Base-by-base conservation (phyloP, 53 echinoderm and acorn worm genomes). In the Henricia sp. region DNA sequence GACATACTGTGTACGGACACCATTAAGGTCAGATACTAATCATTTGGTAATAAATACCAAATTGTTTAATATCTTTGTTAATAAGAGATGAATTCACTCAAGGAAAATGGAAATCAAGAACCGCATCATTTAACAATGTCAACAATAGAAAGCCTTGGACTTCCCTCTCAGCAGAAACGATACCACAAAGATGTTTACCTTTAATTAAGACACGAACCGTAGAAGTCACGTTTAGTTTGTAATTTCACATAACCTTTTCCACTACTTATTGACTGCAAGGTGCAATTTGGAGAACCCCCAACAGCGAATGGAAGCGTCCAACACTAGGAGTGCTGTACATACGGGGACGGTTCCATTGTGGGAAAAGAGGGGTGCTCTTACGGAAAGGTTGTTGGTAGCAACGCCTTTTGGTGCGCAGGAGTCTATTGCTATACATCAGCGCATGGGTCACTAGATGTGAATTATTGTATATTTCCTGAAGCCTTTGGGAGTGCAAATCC, bases 171-270 rank as follows among this genome's bases (percentile, higher is more conserved):
- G 9, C 34, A 14, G 32, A 32, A 37, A 1, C 19, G 4, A n/a
- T 66, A 66, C 37, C 9, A 58, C 1, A 19, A 44, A 26, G 9
- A 12, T 77, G 77, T 77, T 77, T 60, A 43, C 77, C 60, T 77
- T 77, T 60, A 77, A 77, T 77, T 60, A 60, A 60, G 62, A 58
- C 19, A 58, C 29, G 30, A 59, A 35, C 38, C 34, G 28, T 25
- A 13, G 8, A 1, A 34, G 60, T 42, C 43, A 42, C 77, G 60
- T 77, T 28, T 64, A 19, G 25, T n/a, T 64, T 56, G 77, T 60
- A 77, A 77, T n/a, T n/a, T n/a, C n/a, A n/a, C n/a, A n/a, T n/a
- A n/a, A n/a, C n/a, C n/a, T n/a, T n/a, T 1, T 30, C 19, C 23
- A 28, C 58, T 41, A 39, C 77, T 56, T 35, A 52, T 13, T 30